Percentiles rank a stretch among this genome's conserved stretches.
phyloP scores from a whole-genome alignment of 2,113 vertebrate genomes.

The Numenius arquata region DNA sequence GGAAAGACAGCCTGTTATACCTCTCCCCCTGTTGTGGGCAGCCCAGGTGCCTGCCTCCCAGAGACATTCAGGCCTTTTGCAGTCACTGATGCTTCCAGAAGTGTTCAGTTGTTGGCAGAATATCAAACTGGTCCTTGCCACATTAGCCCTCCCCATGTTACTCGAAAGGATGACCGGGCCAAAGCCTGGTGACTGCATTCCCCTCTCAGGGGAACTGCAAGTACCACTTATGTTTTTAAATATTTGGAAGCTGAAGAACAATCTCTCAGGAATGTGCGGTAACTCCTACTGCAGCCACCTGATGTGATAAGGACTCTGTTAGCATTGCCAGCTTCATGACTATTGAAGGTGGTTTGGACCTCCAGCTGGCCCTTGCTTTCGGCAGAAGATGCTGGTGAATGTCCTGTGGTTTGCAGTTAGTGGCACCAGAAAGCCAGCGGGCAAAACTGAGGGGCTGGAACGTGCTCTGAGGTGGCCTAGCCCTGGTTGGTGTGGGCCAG shows the following conservation, averaged over 20 bases:
- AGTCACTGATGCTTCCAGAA: neutral
- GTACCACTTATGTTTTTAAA: neutral
- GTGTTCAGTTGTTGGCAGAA: neutral
- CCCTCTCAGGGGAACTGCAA: neutral
- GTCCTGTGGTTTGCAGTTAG: neutral
- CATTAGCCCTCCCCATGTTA: neutral
- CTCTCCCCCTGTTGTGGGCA: neutral
- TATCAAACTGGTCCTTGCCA: neutral
- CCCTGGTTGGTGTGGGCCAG: neutral
- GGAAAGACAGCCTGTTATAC: neutral
- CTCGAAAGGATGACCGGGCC: neutral
- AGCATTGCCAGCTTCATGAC: neutral
- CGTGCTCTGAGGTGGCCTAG: neutral
- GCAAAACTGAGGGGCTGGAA: neutral
- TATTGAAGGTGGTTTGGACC: neutral
- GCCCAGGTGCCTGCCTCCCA: neutral
- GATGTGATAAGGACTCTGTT: neutral
- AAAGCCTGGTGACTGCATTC: neutral
- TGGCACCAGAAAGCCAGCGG: neutral
- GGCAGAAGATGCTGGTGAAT: neutral
- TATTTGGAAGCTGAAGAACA: neutral
- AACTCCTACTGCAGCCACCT: neutral
- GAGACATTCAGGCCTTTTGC: neutral
- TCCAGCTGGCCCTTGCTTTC: neutral
- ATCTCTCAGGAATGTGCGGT: rapidly evolving